Conservation (phyloP, 2,888 invertebrate genomes). For the Drosophila cognata region DNA sequence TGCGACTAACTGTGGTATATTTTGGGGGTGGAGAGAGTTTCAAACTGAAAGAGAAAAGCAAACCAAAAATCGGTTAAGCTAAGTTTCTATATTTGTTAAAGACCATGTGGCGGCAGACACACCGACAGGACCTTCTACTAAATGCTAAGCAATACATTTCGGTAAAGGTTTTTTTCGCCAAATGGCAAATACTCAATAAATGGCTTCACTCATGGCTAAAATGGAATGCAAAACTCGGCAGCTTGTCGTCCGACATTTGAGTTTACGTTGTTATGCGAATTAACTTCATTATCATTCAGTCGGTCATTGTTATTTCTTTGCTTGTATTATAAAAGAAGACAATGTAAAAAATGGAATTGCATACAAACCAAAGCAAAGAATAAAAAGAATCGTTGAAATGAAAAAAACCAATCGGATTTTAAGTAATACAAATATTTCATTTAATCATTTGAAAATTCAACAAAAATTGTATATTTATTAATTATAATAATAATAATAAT, state of each 20-base stretch:
- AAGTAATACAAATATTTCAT: slow-evolving; percentile 81
- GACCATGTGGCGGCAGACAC: slow-evolving; percentile 25
- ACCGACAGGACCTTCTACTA: slow-evolving; percentile 34
- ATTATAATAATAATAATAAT: slow-evolving; percentile 78
- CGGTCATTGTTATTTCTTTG: slow-evolving; percentile 8
- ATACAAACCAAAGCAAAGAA: slow-evolving; percentile 50
- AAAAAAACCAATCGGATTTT: slow-evolving; percentile 54
- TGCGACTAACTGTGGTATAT: slow-evolving; percentile 69
- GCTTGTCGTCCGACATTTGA: slow-evolving; percentile 63
- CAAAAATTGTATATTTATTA: slow-evolving; percentile 82
- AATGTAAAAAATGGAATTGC: neutral
- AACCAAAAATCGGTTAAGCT: slow-evolving; percentile 15
- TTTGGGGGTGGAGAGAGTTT: slow-evolving; percentile 8
- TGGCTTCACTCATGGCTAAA: slow-evolving; percentile 21
- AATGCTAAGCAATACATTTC: slow-evolving; percentile 60
- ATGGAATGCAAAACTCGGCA: slow-evolving; percentile 60
- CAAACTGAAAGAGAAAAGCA: slow-evolving; percentile 1
- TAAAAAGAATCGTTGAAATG: slow-evolving; percentile 31
- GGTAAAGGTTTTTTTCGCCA: slow-evolving; percentile 45
- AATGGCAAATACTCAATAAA: slow-evolving; percentile 21
- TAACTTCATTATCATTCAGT: slow-evolving; percentile 2
- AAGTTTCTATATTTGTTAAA: slow-evolving; percentile 15
- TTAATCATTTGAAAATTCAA: slow-evolving; percentile 84
- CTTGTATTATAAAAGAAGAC: slow-evolving; percentile 16
- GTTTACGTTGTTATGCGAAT: slow-evolving; percentile 12